These are phyloP conservation scores for Amphiprion ocellaris DNA, from an alignment of 2,113 vertebrate genomes.

Conservation along the genomic window DNA sequence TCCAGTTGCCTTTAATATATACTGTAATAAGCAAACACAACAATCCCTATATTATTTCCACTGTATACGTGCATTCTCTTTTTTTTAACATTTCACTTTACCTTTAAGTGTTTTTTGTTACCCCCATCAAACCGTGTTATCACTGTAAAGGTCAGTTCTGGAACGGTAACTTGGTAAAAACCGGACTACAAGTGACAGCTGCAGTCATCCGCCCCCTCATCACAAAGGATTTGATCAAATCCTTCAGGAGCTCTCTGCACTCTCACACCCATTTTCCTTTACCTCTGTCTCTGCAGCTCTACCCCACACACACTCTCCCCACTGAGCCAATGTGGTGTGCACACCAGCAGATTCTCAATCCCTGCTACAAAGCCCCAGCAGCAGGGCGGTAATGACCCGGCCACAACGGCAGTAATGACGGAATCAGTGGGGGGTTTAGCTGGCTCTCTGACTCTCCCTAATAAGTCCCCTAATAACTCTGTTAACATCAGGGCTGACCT, in stretches of 20 bases:
- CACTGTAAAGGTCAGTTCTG: constrained; percentile 53
- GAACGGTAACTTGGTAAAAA: constrained; percentile 41
- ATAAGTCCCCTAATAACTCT: constrained; percentile 84
- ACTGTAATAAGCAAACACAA: too few relatives aligned
- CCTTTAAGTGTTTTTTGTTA: background rate
- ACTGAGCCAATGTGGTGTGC: constrained; percentile 45
- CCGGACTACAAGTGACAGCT: constrained; percentile 24
- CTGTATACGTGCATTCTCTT: background rate
- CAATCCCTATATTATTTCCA: too few relatives aligned
- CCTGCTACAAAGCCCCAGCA: constrained; percentile 77
- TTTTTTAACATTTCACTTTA: background rate
- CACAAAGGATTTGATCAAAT: constrained; percentile 74
- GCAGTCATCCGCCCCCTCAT: constrained; percentile 34
- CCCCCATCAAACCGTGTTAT: constrained; percentile 9
- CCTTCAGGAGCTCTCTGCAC: constrained; percentile 45
- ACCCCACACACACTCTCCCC: constrained; percentile 36
- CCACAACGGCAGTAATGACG: constrained; percentile 79
- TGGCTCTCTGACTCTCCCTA: constrained; percentile 76
- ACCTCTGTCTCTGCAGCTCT: constrained; percentile 36
- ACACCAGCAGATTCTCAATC: constrained; percentile 72
- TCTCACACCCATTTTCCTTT: constrained; percentile 46
- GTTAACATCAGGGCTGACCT: constrained; percentile 79
- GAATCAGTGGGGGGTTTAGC: constrained; percentile 78
- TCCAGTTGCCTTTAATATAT: too few relatives aligned
- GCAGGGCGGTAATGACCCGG: constrained; percentile 79